Evolutionary conservation across 2,797 vertebrate species (phyloP), one percentile per base, ranked within the genome.

Genomic region (Halcyon smyrnensis): DNA sequence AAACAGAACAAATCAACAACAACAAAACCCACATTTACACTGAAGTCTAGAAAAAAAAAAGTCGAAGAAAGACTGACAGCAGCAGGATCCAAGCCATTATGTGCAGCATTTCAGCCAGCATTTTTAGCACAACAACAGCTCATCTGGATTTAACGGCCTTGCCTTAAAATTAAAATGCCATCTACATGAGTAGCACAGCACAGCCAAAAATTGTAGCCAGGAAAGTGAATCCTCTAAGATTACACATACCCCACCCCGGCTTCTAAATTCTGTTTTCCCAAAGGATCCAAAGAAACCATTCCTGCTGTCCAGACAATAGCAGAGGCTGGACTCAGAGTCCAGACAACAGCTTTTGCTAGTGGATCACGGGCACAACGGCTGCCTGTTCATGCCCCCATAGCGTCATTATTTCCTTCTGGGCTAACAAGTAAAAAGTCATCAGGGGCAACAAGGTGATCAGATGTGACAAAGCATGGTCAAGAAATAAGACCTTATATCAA

Each of bases 101-200:
- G 5, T 60, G 50, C 70, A 93, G 59, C 37, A 67, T 95, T 87
- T 96, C 60, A 82, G 88, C 88, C 88, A 89, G 56, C 39, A 59
- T 86, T 95, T 94, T 81, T 46, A 95, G 9, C 11, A 88, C 59
- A 93, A 88, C 59, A 93, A 43, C 82, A 57, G 65, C 73, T 91
- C 80, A 78, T 30, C 24, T 81, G 77, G 62, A 84, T 93, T 95
- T 75, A 88, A 88, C 17, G 88, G n/a, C 23, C 54, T 64, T 59
- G 73, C 45, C 46, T 88, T 84, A 88, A 39, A 92, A 93, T 78
- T 54, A 87, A 94, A 94, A 94, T 41, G 34, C 53, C 74, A 75
- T 48, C 79, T 75, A 88, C 27, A 71, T 3, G 13, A 91, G 37
- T 30, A 82, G 57, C 54, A 81, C 21, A 75, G 45, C 65, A 41